Conservation (phyloP, 1,140 invertebrate genomes). For the Phenacoccus solenopsis region DNA sequence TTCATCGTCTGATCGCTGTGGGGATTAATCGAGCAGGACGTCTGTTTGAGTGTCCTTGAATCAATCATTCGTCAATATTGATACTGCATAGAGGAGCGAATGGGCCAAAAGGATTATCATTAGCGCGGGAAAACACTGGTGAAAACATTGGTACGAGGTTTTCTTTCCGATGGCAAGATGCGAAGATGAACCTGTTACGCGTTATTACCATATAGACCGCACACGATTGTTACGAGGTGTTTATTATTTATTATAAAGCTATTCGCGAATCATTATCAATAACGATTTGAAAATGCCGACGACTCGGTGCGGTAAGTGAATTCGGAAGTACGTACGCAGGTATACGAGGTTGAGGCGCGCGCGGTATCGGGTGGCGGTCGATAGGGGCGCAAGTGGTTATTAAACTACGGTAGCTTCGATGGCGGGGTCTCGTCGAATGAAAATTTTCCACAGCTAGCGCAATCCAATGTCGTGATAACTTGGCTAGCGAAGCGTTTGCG, state of each 20-base stretch:
- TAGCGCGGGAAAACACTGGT: not conserved
- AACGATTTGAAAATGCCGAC: constrained; percentile 2
- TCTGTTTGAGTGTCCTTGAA: too few relatives aligned
- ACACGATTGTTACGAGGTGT: too few relatives aligned
- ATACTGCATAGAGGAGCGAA: too few relatives aligned
- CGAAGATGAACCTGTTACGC: not conserved
- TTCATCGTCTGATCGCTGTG: too few relatives aligned
- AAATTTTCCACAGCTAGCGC: not conserved
- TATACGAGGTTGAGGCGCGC: too few relatives aligned
- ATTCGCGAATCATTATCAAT: not conserved
- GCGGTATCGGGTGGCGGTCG: not conserved
- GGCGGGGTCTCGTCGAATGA: not conserved
- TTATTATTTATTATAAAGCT: not conserved
- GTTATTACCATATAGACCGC: not conserved
- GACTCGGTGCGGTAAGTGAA: not conserved
- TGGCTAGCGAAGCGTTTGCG: not conserved
- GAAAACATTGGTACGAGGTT: not conserved
- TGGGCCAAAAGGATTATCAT: not conserved
- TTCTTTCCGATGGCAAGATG: too few relatives aligned
- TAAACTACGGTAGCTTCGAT: not conserved
- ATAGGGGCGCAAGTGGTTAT: not conserved
- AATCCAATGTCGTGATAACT: not conserved
- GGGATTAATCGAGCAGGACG: too few relatives aligned
- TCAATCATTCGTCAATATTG: not conserved
- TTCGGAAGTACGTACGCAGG: not conserved